Percentiles rank a stretch among this genome's conserved stretches.
Evolutionary conservation across 2,888 invertebrate species (phyloP).

Genomic region (Zygogramma bicolorata): DNA sequence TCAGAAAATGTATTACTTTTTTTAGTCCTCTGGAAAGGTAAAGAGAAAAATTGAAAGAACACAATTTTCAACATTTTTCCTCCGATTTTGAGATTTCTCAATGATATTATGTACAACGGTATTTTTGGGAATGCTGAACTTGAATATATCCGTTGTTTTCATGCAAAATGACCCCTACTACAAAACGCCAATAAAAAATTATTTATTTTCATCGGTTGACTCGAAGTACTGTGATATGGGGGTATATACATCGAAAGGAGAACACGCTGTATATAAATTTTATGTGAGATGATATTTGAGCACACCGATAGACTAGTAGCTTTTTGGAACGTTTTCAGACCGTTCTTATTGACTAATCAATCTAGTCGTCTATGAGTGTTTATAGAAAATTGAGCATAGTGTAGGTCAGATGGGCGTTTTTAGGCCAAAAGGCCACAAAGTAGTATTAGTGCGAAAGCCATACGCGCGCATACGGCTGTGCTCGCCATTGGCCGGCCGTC

Average conservation of each 20-base stretch:
- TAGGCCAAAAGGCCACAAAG: slow-evolving; percentile 63
- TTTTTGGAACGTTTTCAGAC: not conserved
- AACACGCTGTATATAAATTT: not conserved
- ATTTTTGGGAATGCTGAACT: too few species aligned
- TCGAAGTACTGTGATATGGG: too few species aligned
- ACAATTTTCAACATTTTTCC: too few species aligned
- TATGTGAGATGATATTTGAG: too few species aligned
- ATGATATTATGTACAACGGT: too few species aligned
- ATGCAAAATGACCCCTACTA: too few species aligned
- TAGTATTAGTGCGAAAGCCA: slow-evolving; percentile 54
- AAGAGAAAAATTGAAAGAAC: too few species aligned
- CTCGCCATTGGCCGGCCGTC: slow-evolving; percentile 49
- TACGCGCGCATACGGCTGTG: slow-evolving; percentile 24
- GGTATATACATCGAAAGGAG: not conserved
- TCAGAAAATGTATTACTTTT: too few species aligned
- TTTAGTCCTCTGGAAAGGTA: too few species aligned
- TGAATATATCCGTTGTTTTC: too few species aligned
- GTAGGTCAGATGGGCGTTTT: slow-evolving; percentile 59
- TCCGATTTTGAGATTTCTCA: too few species aligned
- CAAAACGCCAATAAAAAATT: too few species aligned
- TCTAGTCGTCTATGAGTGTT: slow-evolving; percentile 36
- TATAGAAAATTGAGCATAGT: slow-evolving; percentile 48
- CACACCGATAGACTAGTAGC: not conserved
- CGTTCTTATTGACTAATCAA: slow-evolving; percentile 1
- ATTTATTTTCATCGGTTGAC: not conserved